Evolutionary conservation across 2,113 vertebrate genomes (phyloP), one percentile per base, ranked within the genome.

Genomic region (Dendropsophus ebraccatus): DNA sequence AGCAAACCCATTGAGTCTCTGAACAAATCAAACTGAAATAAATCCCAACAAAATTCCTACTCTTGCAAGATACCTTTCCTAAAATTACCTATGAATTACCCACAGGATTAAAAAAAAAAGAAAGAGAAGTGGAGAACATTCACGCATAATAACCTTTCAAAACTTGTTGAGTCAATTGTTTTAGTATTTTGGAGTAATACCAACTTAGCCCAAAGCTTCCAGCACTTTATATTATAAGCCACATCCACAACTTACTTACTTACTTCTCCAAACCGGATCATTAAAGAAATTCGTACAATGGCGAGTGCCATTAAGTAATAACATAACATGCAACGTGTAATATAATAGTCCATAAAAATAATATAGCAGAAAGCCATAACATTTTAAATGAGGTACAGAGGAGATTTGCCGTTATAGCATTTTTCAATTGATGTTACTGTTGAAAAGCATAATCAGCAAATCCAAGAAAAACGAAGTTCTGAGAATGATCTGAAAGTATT

Each of bases 281-380:
- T 72, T 83, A 72, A 45, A 58, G n/a, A 72, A 72, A 52, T 49
- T 23, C 35, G 58, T 67, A 50, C 45, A 85, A 65, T 49, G 35
- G 47, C 0, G 58, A 69, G 45, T 77, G 37, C 35, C 58, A 84
- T 77, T 84, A 84, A 76, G 30, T 84, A 77, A 84, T 76, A 77
- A 62, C 25, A 58, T 73, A 62, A 76, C 56, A 84, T 84, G 56
- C 25, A 65, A 77, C 76, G 74, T 49, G 41, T 58, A 50, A 49
- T 60, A 65, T 84, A 49, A 84, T 75, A 74, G 82, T 58, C 82
- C 54, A 84, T 84, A 84, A 84, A 77, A 84, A 84, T 62, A 84
- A 84, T 76, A 58, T 58, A 76, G 73, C 73, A 76, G 72, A 84
- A 84, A 84, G 72, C 47, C 62, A 35, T 84, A 60, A 74, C 56